Conservation (phyloP, 2,888 invertebrate genomes). For the Napeogenes inachia region DNA sequence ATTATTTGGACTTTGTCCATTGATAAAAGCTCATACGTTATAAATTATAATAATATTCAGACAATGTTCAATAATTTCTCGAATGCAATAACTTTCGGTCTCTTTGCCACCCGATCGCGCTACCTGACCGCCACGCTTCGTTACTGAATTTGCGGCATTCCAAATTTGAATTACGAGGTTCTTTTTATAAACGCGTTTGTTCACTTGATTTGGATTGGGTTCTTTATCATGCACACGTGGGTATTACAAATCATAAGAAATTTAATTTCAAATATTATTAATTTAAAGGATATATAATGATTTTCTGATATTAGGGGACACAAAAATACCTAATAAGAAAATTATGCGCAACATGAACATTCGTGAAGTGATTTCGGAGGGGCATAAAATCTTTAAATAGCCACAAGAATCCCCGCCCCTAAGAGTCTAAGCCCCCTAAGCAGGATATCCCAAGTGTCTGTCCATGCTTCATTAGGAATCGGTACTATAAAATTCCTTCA, state of each 20-base stretch:
- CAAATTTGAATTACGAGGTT: constrained; percentile 61
- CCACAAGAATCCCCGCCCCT: constrained; percentile 21
- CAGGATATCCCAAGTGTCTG: constrained; percentile 42
- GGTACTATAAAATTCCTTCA: constrained; percentile 43
- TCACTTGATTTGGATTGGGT: constrained; percentile 20
- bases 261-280: not conserved
- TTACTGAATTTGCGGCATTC: constrained; percentile 66
- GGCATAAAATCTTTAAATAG: constrained; percentile 28
- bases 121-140: constrained; percentile 59
- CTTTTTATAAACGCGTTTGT: constrained; percentile 28
- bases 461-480: constrained; percentile 50
- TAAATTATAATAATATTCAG: not conserved
- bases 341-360: constrained; percentile 17
- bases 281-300: too few relatives aligned
- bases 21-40: not conserved
- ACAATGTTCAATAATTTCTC: constrained; percentile 14
- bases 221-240: constrained; percentile 17
- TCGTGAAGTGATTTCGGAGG: constrained; percentile 20
- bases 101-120: constrained; percentile 48
- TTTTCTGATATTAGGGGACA: not conserved
- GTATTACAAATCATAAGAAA: not conserved
- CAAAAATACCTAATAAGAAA: not conserved
- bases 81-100: constrained; percentile 25
- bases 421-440: constrained; percentile 18
- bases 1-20: too few relatives aligned